phyloP scores from a whole-genome alignment of 2,113 vertebrate genomes.

The Actinemys pallida region DNA sequence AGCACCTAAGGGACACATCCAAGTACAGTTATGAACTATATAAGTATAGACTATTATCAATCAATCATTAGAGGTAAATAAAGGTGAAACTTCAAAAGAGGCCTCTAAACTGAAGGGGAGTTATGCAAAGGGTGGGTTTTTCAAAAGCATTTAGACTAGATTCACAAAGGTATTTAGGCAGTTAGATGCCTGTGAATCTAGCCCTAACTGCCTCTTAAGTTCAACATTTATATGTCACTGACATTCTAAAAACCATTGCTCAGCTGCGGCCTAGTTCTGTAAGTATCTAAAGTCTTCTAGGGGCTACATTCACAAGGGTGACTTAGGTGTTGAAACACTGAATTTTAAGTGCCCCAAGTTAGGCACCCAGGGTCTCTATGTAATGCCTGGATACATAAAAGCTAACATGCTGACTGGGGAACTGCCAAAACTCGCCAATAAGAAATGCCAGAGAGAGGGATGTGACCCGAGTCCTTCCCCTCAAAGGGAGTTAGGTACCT shows the following conservation, averaged over 20 bases:
- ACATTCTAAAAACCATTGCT: neutral
- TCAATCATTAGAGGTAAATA: neutral
- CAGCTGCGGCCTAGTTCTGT: neutral
- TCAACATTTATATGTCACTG: neutral
- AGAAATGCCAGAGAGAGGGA: neutral
- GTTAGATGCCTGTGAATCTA: neutral
- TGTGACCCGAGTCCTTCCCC: neutral
- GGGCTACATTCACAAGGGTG: neutral
- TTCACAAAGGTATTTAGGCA: neutral
- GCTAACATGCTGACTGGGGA: neutral
- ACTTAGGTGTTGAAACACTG: neutral
- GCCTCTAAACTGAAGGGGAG: neutral
- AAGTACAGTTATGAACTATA: neutral
- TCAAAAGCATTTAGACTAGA: neutral
- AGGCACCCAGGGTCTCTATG: neutral
- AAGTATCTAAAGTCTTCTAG: neutral
- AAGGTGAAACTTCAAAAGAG: neutral
- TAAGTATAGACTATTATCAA: neutral
- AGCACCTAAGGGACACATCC: neutral
- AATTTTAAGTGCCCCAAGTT: neutral
- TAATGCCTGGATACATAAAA: neutral
- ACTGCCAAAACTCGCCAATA: neutral
- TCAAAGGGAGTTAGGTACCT: no score
- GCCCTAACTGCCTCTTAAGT: neutral
- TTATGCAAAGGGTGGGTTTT: neutral